Conservation (phyloP, 2,797 vertebrate species). For the Eospalax fontanierii region DNA sequence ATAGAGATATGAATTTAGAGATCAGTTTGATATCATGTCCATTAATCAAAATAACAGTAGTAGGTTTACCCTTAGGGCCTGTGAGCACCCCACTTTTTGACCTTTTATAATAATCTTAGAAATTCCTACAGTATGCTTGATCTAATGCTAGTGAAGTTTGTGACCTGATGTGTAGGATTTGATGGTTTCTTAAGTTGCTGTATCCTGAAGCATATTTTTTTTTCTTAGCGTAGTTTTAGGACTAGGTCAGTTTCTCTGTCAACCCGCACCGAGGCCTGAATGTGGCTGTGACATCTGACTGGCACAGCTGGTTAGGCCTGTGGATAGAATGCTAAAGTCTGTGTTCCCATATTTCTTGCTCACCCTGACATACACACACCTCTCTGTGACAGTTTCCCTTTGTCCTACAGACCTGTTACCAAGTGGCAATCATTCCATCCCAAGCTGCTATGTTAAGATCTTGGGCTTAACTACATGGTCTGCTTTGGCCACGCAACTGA, state of each 20-base stretch:
- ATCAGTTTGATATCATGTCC: neutral
- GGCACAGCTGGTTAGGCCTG: neutral
- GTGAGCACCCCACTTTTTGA: neutral
- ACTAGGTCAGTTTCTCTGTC: slow-evolving; percentile 8
- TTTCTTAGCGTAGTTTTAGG: slow-evolving; percentile 22
- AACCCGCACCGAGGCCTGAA: neutral
- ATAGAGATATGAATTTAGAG: neutral
- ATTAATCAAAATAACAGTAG: no score
- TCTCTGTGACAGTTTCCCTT: neutral
- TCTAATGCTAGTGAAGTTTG: neutral
- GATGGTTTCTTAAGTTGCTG: neutral
- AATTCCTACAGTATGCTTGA: neutral
- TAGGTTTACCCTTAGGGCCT: neutral
- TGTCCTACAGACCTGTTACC: neutral
- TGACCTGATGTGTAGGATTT: neutral
- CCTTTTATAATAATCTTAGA: slow-evolving; percentile 18
- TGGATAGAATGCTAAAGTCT: neutral
- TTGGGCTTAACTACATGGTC: neutral
- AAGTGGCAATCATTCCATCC: neutral
- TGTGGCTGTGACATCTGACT: neutral
- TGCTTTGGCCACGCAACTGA: neutral
- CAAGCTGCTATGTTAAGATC: neutral
- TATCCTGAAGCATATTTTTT: neutral
- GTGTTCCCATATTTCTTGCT: neutral
- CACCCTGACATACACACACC: no score